Conservation (phyloP, 1,140 invertebrate species). For the Euura lappo region DNA sequence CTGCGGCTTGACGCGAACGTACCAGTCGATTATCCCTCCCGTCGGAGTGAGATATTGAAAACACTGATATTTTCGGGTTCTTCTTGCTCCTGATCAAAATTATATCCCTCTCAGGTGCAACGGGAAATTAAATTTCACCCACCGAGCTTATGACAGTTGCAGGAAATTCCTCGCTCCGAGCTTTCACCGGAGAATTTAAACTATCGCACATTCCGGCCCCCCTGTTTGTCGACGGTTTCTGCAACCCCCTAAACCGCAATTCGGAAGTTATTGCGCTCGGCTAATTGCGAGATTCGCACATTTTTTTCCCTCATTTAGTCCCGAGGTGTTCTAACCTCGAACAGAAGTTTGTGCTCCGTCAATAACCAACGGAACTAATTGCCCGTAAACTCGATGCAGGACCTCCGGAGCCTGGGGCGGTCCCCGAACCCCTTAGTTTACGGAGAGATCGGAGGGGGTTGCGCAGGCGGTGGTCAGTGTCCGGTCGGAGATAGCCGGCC, state of each 20-base stretch:
- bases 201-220: neutral
- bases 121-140: neutral
- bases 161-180: neutral
- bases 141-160: neutral
- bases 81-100: too few species aligned
- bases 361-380: neutral
- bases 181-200: neutral
- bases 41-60: neutral
- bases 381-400: neutral
- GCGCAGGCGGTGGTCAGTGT: neutral
- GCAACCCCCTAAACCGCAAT: neutral
- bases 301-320: too few species aligned
- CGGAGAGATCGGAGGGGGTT: neutral
- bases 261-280: neutral
- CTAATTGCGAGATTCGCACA: neutral
- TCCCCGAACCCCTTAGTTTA: neutral
- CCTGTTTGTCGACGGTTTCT: neutral
- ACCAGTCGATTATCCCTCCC: too few species aligned
- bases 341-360: neutral
- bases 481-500: neutral
- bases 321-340: neutral
- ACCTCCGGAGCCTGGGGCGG: neutral
- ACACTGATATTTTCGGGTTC: too few species aligned
- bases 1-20: neutral
- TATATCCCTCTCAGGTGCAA: too few species aligned